These are phyloP conservation scores for Plectus sambesii DNA, from an alignment of 1,140 invertebrate genomes.

Conservation along the genomic window DNA sequence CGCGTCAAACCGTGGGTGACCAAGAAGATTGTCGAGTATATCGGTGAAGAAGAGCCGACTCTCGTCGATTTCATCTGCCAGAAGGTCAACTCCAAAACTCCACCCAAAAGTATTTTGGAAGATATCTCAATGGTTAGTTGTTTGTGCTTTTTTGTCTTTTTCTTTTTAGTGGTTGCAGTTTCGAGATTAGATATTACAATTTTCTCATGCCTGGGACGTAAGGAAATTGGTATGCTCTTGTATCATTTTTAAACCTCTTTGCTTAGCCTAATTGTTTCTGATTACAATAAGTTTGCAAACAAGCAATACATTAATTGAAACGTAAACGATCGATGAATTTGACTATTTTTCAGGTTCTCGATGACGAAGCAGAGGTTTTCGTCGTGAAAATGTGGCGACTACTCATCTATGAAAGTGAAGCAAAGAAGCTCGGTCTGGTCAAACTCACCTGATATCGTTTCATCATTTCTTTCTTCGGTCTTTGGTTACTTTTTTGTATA, in stretches of 20 bases:
- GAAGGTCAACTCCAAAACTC: constrained; percentile 81
- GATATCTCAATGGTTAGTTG: constrained; percentile 88
- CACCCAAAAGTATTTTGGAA: constrained; percentile 81
- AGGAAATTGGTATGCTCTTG: too few relatives aligned
- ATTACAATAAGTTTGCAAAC: too few relatives aligned
- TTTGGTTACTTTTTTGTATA: too few relatives aligned
- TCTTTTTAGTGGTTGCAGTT: not conserved
- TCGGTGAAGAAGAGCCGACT: constrained; percentile 94
- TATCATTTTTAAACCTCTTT: too few relatives aligned
- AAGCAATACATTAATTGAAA: too few relatives aligned
- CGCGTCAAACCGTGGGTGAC: constrained; percentile 97
- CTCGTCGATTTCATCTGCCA: constrained; percentile 97
- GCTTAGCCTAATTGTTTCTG: too few relatives aligned
- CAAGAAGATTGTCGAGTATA: constrained; percentile 98
- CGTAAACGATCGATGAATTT: too few relatives aligned
- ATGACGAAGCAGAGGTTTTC: constrained; percentile 97
- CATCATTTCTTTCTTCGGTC: too few relatives aligned
- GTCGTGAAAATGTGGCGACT: constrained; percentile 99
- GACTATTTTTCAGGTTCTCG: constrained; percentile 68
- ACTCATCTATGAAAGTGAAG: constrained; percentile 95
- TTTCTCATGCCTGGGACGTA: too few relatives aligned
- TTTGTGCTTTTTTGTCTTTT: not conserved
- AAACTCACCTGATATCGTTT: too few relatives aligned
- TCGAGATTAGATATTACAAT: too few relatives aligned
- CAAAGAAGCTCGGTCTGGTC: constrained; percentile 64